Percentiles rank a stretch among this genome's conserved stretches.
Conservation (phyloP, 2,113 vertebrate species). For the Lonchura striata region DNA sequence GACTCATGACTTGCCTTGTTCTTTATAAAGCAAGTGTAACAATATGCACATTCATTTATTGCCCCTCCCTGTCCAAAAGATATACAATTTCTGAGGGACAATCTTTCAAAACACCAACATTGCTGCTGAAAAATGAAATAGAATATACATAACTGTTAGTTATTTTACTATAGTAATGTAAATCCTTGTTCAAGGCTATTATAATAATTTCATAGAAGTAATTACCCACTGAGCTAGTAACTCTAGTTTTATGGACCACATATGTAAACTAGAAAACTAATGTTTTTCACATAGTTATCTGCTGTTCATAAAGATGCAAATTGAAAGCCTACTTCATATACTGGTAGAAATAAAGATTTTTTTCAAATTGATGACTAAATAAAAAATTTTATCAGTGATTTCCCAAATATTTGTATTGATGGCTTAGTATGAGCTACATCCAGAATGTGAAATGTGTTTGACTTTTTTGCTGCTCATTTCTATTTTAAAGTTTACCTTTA, state of each 20-base stretch:
- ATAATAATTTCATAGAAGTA: conserved; percentile 59
- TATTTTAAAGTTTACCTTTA: background rate
- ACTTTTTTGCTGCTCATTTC: background rate
- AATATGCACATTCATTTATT: conserved; percentile 1
- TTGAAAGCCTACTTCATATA: conserved; percentile 1
- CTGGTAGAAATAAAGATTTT: background rate
- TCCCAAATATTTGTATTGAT: background rate
- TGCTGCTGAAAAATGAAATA: conserved; percentile 38
- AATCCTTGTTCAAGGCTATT: conserved; percentile 56
- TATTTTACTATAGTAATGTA: conserved; percentile 48
- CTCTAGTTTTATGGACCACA: conserved; percentile 58
- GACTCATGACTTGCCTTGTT: background rate
- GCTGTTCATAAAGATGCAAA: conserved; percentile 31
- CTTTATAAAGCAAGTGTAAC: background rate
- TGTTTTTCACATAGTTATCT: conserved; percentile 38
- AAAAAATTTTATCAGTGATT: background rate
- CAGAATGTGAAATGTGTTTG: background rate
- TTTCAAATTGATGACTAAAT: background rate
- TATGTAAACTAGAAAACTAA: conserved; percentile 44
- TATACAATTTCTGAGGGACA: conserved; percentile 22
- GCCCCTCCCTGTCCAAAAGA: conserved; percentile 2
- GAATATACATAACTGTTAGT: conserved; percentile 17
- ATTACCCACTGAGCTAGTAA: conserved; percentile 52
- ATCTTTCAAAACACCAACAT: conserved; percentile 29
- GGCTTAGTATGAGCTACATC: background rate